These are phyloP conservation scores for Odontomyia ornata DNA, from an alignment of 2,888 invertebrate genomes.

Conservation along the genomic window DNA sequence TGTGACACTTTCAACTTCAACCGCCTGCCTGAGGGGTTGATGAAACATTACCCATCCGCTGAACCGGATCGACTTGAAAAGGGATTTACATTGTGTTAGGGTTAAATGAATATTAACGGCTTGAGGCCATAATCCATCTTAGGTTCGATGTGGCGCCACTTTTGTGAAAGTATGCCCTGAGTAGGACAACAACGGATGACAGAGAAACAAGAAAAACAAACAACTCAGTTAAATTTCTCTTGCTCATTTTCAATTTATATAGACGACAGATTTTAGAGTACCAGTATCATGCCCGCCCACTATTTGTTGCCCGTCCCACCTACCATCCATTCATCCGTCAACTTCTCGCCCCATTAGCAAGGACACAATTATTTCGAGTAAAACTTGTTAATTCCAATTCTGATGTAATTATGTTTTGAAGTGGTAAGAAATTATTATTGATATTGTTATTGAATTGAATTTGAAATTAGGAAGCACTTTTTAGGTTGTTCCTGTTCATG, in stretches of 20 bases:
- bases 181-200: background rate
- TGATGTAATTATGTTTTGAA: slow-evolving; percentile 37
- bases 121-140: slow-evolving; percentile 48
- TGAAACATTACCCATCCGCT: background rate
- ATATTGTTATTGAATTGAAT: slow-evolving; percentile 21
- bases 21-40: no score
- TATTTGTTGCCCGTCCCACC: background rate
- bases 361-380: slow-evolving; percentile 36
- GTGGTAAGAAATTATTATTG: slow-evolving; percentile 36
- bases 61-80: background rate
- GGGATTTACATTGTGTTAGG: slow-evolving; percentile 43
- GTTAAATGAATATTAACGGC: slow-evolving; percentile 47
- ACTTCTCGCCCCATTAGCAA: background rate
- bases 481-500: background rate
- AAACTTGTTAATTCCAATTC: slow-evolving; percentile 36
- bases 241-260: background rate
- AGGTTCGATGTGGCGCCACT: slow-evolving; percentile 44
- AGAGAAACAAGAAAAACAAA: background rate
- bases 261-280: background rate
- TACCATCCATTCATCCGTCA: background rate
- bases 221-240: background rate
- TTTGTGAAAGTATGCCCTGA: slow-evolving; percentile 23
- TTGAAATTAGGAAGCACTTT: slow-evolving; percentile 15
- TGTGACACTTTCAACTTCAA: no score
- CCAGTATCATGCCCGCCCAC: no score